Base-by-base conservation (phyloP, 2,113 vertebrate genomes). In the Asarcornis scutulata region DNA sequence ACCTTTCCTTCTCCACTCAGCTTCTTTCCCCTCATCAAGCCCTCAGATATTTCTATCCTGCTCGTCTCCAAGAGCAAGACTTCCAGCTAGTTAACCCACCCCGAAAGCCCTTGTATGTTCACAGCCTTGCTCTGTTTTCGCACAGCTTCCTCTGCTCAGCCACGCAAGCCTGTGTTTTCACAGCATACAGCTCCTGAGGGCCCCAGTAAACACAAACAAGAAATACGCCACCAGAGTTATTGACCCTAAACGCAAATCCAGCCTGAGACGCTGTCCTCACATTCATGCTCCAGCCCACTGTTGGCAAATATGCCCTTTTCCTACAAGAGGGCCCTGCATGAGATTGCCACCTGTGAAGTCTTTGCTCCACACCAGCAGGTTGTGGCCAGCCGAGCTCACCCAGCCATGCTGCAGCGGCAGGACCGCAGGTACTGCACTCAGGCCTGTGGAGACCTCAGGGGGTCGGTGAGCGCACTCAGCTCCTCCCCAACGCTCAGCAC, bases 371-470 rank as follows among this genome's bases (percentile, higher is more conserved):
- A n/a, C 58, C 48, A 17, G 50, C 20, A 72, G 34, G 20, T 53
- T 11, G 21, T 16, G 21, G 12, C 34, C 11, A 34, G 27, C 34
- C 21, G 13, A 32, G 34, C 0, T 56, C 9, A 27, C 26, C 27
- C 5, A 27, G 26, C 0, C 5, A 17, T 27, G 27, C 59, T 15
- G 25, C 3, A 17, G 12, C 4, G 13, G 68, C 40, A 25, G 3
- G 0, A 0, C 17, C 0, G 1, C 58, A 34, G 79, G 27, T 17
- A 0, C 0, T 27, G 53, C 42, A 46, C 16, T 1, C 10, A 3
- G 36, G 48, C 29, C 1, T 1, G 22, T 2, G 0, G 23, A 46
- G n/a, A 38, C 46, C 69, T 17, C 9, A 2, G 38, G 11, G 31
- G 12, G 7, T 22, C 7, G 2, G 64, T 5, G 18, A 9, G 25